Evolutionary conservation across 2,113 vertebrate species (phyloP), one percentile per base, ranked within the genome.

Genomic region (Murina feae): DNA sequence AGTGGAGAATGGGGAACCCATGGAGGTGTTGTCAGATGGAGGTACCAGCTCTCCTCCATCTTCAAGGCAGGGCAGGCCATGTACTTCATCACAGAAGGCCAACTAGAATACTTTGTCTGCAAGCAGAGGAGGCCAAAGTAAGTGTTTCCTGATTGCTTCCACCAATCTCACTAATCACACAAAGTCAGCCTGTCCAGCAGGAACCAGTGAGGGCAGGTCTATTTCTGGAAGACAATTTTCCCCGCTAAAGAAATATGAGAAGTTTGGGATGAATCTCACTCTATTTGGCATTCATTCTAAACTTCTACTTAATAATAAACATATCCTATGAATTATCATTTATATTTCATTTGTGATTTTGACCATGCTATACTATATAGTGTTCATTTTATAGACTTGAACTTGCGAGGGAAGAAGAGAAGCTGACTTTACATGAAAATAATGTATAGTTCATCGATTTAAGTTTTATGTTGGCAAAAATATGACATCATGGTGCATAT

Each of bases 401-500:
- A 10, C 3, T 74, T 51, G 21, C 13, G 21, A 83, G 21, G 11
- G 51, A 78, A 88, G 9, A 55, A 65, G 25, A 79, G 9, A 76
- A 49, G 30, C 60, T 42, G 32, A 65, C 17, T 90, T 86, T 69
- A 76, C 18, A 58, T 58, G 16, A 42, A 78, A 90, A 69, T 65
- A 4, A 90, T 69, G 17, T 35, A 0, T 63, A 82, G 25, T 90
- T 90, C 58, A 82, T 79, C 58, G 66, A 53, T 53, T 91, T 75
- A 83, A 86, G 16, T 88, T 94, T 81, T 86, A 63, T 78, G 53
- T 55, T 92, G 75, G 51, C 32, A 92, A 86, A 91, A 96, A 66
- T 60, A 75, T 95, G 88, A 84, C 80, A 91, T 94, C 75, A 89
- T 94, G 69, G 2, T 79, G 39, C 44, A 91, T 92, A 75, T 79